Percentiles rank a stretch among this genome's conserved stretches.
These are phyloP conservation scores for Orussus abietinus DNA, from an alignment of 1,140 invertebrate species.

Conservation along the genomic window DNA sequence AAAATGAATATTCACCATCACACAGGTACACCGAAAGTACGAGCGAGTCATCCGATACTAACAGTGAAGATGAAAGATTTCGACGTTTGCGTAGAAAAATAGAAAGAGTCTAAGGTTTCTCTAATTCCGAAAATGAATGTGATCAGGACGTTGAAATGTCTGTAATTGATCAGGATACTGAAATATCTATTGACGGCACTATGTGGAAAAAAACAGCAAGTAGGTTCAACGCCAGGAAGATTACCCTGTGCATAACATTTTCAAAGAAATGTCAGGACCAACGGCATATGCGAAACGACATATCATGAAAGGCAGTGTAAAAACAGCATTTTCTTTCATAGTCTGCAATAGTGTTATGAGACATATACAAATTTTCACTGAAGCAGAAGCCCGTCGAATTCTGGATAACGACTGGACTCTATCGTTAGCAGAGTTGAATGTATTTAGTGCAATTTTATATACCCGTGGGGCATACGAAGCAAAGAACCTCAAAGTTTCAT, in stretches of 20 bases:
- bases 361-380: constrained; percentile 14
- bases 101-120: too few relatives aligned
- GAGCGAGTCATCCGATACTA: constrained; percentile 12
- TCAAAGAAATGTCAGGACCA: constrained; percentile 11
- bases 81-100: too few relatives aligned
- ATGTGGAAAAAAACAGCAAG: too few relatives aligned
- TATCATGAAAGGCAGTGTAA: constrained; percentile 9
- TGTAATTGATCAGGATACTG: too few relatives aligned
- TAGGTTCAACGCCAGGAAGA: too few relatives aligned
- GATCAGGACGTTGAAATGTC: too few relatives aligned
- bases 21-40: constrained; percentile 7
- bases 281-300: constrained; percentile 8
- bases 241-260: too few relatives aligned
- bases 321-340: constrained; percentile 13
- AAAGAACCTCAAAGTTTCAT: constrained; percentile 11
- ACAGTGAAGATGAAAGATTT: constrained; percentile 10
- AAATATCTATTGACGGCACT: too few relatives aligned
- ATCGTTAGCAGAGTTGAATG: constrained; percentile 10
- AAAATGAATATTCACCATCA: constrained; percentile 1
- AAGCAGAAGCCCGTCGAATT: constrained; percentile 14
- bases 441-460: constrained; percentile 14
- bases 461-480: constrained; percentile 11
- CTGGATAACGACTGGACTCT: constrained; percentile 8
- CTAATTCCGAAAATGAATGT: too few relatives aligned
- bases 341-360: constrained; percentile 8